Percentiles rank a stretch among this genome's conserved stretches.
Conservation (phyloP, 2,797 vertebrate genomes). For the Gymnoscopelus microlampas region DNA sequence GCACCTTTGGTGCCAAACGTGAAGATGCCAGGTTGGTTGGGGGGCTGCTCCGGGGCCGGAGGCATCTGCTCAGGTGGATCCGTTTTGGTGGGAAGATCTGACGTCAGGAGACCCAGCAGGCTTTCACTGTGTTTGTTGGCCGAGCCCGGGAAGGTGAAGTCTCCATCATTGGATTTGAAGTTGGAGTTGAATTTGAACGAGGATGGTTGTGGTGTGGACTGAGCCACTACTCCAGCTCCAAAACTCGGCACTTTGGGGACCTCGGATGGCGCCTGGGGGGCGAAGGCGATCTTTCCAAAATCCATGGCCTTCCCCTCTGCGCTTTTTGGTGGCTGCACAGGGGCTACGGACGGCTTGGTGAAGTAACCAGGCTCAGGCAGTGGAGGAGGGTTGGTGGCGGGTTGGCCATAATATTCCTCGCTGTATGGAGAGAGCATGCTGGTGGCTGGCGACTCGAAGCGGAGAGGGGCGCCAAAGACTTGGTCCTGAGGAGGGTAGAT, state of each 20-base stretch:
- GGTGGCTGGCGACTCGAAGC: slow-evolving; percentile 92
- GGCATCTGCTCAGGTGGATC: slow-evolving; percentile 80
- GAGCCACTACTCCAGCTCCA: slow-evolving; percentile 72
- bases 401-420: slow-evolving; percentile 92
- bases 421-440: slow-evolving; percentile 90
- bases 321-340: slow-evolving; percentile 82
- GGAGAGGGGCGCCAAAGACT: slow-evolving; percentile 87
- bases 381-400: slow-evolving; percentile 87
- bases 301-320: slow-evolving; percentile 86
- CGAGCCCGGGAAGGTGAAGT: slow-evolving; percentile 92
- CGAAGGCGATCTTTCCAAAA: slow-evolving; percentile 88
- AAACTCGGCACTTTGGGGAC: slow-evolving; percentile 83
- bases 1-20: slow-evolving; percentile 86
- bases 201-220: slow-evolving; percentile 73
- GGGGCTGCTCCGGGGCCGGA: slow-evolving; percentile 65
- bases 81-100: slow-evolving; percentile 86
- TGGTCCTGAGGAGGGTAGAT: slow-evolving; percentile 94
- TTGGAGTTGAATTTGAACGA: slow-evolving; percentile 98
- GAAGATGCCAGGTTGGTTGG: slow-evolving; percentile 81
- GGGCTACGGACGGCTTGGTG: slow-evolving; percentile 86
- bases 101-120: slow-evolving; percentile 91
- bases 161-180: slow-evolving; percentile 97
- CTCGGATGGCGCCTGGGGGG: slow-evolving; percentile 84
- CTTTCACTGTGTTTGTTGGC: slow-evolving; percentile 85
- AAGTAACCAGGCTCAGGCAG: slow-evolving; percentile 98